Percentiles rank a stretch among this genome's conserved stretches.
Conservation (phyloP, 2,888 invertebrate species). For the Xanthia icteritia region DNA sequence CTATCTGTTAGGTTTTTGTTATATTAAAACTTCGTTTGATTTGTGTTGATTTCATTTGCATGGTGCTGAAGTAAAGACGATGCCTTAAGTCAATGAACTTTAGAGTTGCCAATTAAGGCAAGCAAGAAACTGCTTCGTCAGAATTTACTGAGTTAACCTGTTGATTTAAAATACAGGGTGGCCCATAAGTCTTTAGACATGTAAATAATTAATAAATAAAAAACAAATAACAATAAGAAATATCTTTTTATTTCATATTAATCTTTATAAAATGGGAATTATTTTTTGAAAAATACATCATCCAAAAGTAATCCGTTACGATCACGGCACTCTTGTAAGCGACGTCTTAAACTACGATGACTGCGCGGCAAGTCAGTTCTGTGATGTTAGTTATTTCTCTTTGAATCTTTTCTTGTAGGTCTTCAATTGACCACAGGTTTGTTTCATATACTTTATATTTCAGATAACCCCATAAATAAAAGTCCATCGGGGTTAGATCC, state of each 20-base stretch:
- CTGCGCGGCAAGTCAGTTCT: conserved; percentile 46
- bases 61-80: background rate
- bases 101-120: background rate
- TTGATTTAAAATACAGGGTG: background rate
- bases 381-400: conserved; percentile 52
- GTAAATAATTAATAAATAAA: too few species aligned
- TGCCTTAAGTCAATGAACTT: background rate
- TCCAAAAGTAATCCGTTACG: conserved; percentile 1
- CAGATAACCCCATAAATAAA: too few species aligned
- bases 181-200: too few species aligned
- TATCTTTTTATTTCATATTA: too few species aligned
- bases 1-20: conserved; percentile 8
- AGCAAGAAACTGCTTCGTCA: background rate
- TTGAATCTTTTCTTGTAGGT: conserved; percentile 50
- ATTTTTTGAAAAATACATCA: conserved; percentile 10
- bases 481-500: too few species aligned
- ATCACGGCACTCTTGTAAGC: conserved; percentile 15
- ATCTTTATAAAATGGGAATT: conserved; percentile 2
- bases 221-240: too few species aligned
- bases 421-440: background rate
- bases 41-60: background rate
- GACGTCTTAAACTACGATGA: conserved; percentile 30
- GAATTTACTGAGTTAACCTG: background rate
- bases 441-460: conserved; percentile 13
- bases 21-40: conserved; percentile 2